These are phyloP conservation scores for Apistogramma diplotaenia DNA, from an alignment of 2,113 vertebrate species.

Conservation along the genomic window DNA sequence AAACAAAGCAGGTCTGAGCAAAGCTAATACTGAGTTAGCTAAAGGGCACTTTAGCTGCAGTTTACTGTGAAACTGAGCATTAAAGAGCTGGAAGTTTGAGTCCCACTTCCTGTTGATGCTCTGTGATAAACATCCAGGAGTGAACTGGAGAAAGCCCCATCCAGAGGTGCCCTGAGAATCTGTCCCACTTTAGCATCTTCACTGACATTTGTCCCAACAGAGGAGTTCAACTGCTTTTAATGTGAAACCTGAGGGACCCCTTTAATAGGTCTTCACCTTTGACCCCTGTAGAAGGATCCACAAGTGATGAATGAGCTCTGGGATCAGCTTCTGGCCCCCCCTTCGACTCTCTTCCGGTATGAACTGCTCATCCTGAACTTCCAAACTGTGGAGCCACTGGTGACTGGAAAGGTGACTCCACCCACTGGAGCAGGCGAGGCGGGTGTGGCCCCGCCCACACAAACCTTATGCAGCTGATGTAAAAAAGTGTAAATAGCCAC, in stretches of 20 bases:
- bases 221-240: neutral
- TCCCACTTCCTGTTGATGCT: neutral
- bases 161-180: neutral
- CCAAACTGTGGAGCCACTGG: neutral
- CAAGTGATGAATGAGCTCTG: neutral
- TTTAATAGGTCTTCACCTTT: rapidly evolving
- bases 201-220: neutral
- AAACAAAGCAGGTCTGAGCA: neutral
- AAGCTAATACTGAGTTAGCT: neutral
- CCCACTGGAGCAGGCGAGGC: neutral
- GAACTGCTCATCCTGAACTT: neutral
- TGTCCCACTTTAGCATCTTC: neutral
- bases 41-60: neutral
- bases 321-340: neutral
- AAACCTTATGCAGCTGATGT: conserved; percentile 15
- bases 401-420: neutral
- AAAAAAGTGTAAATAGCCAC: conserved; percentile 32
- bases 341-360: neutral
- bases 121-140: neutral
- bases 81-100: too few species aligned
- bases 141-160: neutral
- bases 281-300: neutral
- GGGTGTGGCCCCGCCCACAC: neutral
- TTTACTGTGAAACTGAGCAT: neutral
- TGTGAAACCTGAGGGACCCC: neutral